phyloP scores from a whole-genome alignment of 2,888 invertebrate species.

The Caenorhabditis doughertyi region DNA sequence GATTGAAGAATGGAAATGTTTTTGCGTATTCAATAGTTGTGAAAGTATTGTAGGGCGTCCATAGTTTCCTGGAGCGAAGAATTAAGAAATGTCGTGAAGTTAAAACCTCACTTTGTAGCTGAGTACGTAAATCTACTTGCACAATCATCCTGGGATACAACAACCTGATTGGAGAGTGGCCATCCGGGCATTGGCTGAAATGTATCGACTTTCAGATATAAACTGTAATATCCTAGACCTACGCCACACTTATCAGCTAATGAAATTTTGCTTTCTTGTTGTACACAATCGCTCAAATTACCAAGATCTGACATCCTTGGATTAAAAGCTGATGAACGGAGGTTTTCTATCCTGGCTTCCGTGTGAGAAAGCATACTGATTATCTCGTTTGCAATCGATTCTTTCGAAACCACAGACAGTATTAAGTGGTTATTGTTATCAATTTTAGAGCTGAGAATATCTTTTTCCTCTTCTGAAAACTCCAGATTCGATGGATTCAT shows the following conservation, averaged over 20 bases:
- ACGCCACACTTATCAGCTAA: conserved; percentile 1
- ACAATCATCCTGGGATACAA: too few species aligned
- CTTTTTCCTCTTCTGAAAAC: background rate
- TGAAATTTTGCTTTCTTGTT: background rate
- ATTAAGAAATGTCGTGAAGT: background rate
- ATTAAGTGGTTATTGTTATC: too few species aligned
- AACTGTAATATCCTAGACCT: background rate
- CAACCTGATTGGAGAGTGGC: conserved; percentile 1
- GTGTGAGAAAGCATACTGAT: background rate
- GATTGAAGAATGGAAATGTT: conserved; percentile 32
- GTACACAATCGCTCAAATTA: background rate
- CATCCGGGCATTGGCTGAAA: conserved; percentile 30
- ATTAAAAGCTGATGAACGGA: conserved; percentile 21
- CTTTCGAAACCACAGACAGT: background rate
- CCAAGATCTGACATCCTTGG: background rate
- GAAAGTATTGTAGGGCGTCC: conserved; percentile 14
- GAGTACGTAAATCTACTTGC: too few species aligned
- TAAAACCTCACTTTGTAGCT: background rate
- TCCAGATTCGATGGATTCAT: background rate
- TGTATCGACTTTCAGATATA: background rate
- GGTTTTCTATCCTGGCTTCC: background rate
- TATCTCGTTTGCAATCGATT: background rate
- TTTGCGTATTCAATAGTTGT: conserved; percentile 45
- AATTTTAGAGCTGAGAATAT: background rate
- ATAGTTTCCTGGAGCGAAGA: background rate